Evolutionary conservation across 2,113 vertebrate genomes (phyloP), one percentile per base, ranked within the genome.

Genomic region (Pelecanoides urinatrix): DNA sequence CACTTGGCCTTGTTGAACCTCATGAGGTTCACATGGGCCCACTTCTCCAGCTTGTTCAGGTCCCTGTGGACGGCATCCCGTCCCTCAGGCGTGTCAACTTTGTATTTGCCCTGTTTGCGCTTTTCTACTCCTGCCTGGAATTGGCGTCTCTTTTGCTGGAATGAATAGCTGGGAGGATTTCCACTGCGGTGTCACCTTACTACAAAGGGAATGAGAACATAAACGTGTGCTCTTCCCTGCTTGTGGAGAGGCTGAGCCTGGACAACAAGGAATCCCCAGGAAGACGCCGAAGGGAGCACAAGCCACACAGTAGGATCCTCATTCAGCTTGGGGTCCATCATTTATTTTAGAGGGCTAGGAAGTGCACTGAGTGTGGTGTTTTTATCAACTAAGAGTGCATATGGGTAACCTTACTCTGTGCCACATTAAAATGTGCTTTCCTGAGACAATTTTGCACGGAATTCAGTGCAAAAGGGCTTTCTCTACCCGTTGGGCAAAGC

Each of bases 241-340:
- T 52, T 6, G 2, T 52, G 52, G 32, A 15, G 29, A 23, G 49
- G 25, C 34, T 38, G 52, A 68, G 49, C 13, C 36, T 30, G 44
- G 74, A 22, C n/a, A 49, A 26, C 23, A 40, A 2, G n/a, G 56
- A 53, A 36, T 36, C 36, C 16, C 13, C 42, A 62, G 49, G 47
- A 44, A 14, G 3, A 1, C 1, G 11, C 59, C 52, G 23, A 62
- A 73, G 45, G 53, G 26, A 92, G 47, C 42, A 23, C 30, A n/a
- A 61, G 23, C 47, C 66, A 29, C 32, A 1, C 21, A 50, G 26
- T 34, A 21, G 71, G 8, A 62, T 61, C 34, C 30, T 76, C 20
- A 11, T 27, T 82, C 22, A 36, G 0, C n/a, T 17, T 47, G 17
- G 26, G 7, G 55, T 18, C 73, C 32, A 10, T 26, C 0, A 2